Conservation (phyloP, 2,797 vertebrate species). For the Pelochelys cantorii region DNA sequence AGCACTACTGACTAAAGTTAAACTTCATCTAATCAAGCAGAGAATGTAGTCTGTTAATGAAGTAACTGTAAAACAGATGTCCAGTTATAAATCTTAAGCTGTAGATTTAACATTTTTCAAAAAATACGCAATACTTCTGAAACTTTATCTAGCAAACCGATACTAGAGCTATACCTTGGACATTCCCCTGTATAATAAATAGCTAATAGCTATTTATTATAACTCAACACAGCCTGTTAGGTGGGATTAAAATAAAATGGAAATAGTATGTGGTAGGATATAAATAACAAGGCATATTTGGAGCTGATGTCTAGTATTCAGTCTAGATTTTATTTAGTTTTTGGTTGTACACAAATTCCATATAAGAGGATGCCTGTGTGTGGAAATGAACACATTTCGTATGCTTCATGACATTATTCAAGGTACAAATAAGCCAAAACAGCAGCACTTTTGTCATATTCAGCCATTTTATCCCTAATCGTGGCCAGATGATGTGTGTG, state of each 20-base stretch:
- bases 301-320: background rate
- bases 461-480: background rate
- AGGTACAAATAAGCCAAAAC: background rate
- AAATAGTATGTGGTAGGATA: background rate
- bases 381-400: background rate
- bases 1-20: background rate
- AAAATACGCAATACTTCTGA: background rate
- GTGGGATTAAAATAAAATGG: background rate
- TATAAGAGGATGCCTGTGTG: fast-evolving
- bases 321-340: background rate
- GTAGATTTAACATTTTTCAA: background rate
- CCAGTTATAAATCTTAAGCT: background rate
- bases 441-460: fast-evolving
- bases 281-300: background rate
- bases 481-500: fast-evolving
- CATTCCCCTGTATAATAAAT: background rate
- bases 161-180: background rate
- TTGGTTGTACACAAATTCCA: background rate
- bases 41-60: background rate
- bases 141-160: background rate
- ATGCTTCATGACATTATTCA: background rate
- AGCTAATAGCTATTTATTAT: background rate
- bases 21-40: background rate
- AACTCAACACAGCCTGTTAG: background rate
- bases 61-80: background rate